These are phyloP conservation scores for Tribolium freemani DNA, from an alignment of 2,888 invertebrate species.

Conservation along the genomic window DNA sequence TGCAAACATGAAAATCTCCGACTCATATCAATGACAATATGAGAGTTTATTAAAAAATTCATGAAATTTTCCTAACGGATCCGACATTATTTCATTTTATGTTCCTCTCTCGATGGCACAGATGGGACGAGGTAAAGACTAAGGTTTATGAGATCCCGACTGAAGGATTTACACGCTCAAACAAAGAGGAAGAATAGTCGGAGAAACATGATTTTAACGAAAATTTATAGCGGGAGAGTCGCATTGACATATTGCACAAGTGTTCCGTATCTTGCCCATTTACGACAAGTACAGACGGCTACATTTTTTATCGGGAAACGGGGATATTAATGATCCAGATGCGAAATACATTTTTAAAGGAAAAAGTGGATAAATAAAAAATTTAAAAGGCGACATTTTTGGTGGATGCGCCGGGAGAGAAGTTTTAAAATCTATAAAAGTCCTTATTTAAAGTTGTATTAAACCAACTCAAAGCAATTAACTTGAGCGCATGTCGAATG, in stretches of 20 bases:
- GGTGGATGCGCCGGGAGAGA: too few species aligned
- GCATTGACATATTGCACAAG: neutral
- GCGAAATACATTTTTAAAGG: too few species aligned
- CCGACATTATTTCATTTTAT: conserved; percentile 12
- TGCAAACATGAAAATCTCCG: conserved; percentile 2
- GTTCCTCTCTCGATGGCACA: conserved; percentile 1
- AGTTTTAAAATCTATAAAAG: too few species aligned
- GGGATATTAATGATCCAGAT: too few species aligned
- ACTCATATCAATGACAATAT: neutral
- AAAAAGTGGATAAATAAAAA: too few species aligned
- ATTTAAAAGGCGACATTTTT: too few species aligned
- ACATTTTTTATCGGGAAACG: neutral
- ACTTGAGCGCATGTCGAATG: neutral
- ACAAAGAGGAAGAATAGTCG: neutral
- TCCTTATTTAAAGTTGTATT: too few species aligned
- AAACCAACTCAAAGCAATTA: neutral
- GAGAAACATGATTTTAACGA: conserved; percentile 3
- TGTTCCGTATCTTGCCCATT: neutral
- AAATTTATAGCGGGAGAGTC: neutral
- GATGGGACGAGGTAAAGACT: conserved; percentile 1
- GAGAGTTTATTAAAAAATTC: conserved; percentile 25
- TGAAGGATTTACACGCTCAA: conserved; percentile 6
- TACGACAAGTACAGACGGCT: neutral
- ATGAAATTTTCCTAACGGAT: conserved; percentile 4
- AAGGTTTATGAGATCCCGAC: conserved; percentile 18